Base-by-base conservation (phyloP, 2,797 vertebrate genomes). In the Myotis planiceps region DNA sequence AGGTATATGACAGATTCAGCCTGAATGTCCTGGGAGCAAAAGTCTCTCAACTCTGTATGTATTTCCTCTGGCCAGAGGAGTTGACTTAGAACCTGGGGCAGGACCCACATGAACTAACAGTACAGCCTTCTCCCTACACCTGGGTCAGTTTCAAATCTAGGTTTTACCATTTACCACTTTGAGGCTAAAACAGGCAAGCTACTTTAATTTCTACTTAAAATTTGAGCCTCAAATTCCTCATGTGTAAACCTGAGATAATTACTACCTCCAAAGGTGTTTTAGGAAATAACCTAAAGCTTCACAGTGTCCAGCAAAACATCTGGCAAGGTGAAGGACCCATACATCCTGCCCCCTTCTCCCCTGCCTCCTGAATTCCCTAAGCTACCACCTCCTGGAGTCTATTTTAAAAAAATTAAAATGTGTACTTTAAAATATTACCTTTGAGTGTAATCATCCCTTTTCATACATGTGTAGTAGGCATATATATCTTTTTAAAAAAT, bases 361-460 rank as follows among this genome's bases (percentile, higher is more conserved):
- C 29, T 58, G 45, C 65, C 47, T 53, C 29, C 32, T 84, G 3
- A 69, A 82, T 74, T 94, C 88, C 78, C 75, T 23, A 82, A 37
- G 13, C 25, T 82, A 82, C 78, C 21, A 65, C 18, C 53, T 90
- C 58, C 32, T 87, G 3, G 7, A 85, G 47, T 83, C 29, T 71
- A 39, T 55, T 65, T n/a, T 42, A 47, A 92, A 92, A 86, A 72
- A 32, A 34, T 53, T 29, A 60, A 86, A 42, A 94, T 78, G 5
- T 84, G 21, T 42, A 85, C 79, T 78, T 90, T 92, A 76, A 92
- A 55, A n/a, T 68, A 74, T 42, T 96, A 85, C 72, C 75, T 92
- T 84, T 69, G n/a, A 90, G 18, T 89, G n/a, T 95, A 92, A 92
- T 92, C 51, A 96, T 39, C 58, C 66, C 74, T 92, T 89, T 88